A percentile compares a stretch with the other conserved stretches of the same genome.
Conservation (phyloP, 2,797 vertebrate genomes). For the Chanos chanos region DNA sequence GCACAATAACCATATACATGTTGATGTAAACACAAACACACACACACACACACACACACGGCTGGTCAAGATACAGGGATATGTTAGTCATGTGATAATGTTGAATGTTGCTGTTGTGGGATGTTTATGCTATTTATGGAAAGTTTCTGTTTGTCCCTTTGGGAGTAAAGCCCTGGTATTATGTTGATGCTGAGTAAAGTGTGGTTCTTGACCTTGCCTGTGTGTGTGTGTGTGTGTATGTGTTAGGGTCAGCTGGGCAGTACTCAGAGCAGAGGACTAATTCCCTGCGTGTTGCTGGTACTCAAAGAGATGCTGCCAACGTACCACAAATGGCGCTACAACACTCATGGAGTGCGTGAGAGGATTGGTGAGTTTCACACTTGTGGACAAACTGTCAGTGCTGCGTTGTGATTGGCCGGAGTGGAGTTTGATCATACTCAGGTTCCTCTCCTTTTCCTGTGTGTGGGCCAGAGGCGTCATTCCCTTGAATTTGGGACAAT, state of each 20-base stretch:
- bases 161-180: no score
- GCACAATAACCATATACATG: no score
- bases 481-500: no score
- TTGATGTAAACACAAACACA: neutral
- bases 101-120: no score
- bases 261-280: constrained; percentile 91
- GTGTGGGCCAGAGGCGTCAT: no score
- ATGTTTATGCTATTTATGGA: no score
- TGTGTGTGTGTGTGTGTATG: constrained; percentile 6
- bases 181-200: neutral
- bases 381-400: no score
- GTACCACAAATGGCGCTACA: constrained; percentile 97
- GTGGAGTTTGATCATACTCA: neutral
- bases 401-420: no score
- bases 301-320: constrained; percentile 97
- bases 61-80: no score
- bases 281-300: constrained; percentile 93
- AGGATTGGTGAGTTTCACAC: constrained; percentile 79
- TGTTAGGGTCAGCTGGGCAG: constrained; percentile 90
- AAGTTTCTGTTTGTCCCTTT: no score
- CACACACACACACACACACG: no score
- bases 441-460: neutral
- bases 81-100: no score
- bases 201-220: neutral
- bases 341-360: constrained; percentile 87